Percentiles rank a stretch among this genome's conserved stretches.
Conservation (phyloP, 2,797 vertebrate genomes). For the Glyptemys insculpta region DNA sequence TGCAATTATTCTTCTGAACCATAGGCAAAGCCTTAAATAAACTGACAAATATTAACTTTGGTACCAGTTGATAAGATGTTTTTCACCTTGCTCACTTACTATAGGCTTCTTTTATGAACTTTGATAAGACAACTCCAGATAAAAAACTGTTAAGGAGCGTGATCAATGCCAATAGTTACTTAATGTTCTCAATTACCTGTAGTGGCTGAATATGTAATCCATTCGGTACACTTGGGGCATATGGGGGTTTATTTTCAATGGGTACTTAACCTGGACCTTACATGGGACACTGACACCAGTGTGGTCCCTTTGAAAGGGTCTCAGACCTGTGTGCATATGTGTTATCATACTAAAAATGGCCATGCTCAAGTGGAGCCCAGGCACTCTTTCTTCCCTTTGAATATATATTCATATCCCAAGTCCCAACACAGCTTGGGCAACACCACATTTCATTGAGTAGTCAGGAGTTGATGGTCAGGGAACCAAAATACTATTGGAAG, state of each 20-base stretch:
- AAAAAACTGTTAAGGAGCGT: background rate
- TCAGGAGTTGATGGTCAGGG: background rate
- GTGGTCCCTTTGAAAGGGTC: background rate
- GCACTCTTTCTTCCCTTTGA: background rate
- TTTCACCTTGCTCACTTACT: background rate
- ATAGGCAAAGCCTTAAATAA: constrained; percentile 49
- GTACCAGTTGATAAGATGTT: constrained; percentile 41
- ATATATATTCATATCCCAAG: background rate
- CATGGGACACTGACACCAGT: background rate
- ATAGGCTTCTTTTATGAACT: constrained; percentile 48
- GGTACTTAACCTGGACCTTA: constrained; percentile 28
- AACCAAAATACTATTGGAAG: background rate
- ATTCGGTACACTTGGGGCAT: background rate
- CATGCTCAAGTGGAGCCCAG: background rate
- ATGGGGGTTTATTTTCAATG: background rate
- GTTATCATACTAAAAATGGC: background rate
- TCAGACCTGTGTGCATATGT: background rate
- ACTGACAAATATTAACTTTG: constrained; percentile 62
- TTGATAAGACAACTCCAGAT: background rate
- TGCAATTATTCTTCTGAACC: constrained; percentile 25
- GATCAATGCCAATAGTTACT: background rate
- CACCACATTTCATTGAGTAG: background rate
- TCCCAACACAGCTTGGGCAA: background rate
- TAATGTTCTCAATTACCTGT: background rate
- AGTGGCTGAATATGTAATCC: background rate